phyloP scores from a whole-genome alignment of 2,797 vertebrate species.

The Glossophaga mutica region DNA sequence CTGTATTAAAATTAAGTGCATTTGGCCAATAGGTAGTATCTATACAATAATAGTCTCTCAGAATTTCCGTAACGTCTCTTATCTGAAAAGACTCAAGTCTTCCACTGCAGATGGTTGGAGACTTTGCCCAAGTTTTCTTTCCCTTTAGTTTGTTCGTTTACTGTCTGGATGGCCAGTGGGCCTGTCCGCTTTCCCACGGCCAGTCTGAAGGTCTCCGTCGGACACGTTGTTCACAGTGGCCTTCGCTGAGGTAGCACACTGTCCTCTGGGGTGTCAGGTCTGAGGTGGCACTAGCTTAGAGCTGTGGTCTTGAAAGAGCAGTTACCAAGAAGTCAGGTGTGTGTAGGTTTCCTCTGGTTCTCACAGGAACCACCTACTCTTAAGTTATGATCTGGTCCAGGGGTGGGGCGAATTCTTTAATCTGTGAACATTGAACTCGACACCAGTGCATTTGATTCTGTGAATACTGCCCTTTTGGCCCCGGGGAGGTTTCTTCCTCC shows the following conservation, averaged over 20 bases:
- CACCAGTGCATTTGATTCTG: neutral
- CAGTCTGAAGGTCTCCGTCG: slow-evolving; percentile 74
- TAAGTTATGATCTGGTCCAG: neutral
- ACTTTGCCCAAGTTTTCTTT: slow-evolving; percentile 79
- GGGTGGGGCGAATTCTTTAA: neutral
- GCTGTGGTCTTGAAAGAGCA: neutral
- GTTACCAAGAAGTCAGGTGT: neutral
- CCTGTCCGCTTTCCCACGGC: slow-evolving; percentile 81
- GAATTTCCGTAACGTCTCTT: slow-evolving; percentile 77
- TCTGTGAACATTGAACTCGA: neutral
- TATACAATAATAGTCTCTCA: slow-evolving; percentile 75
- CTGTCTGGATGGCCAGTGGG: slow-evolving; percentile 79
- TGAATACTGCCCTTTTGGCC: slow-evolving; percentile 15
- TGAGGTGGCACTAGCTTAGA: neutral
- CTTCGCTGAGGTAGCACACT: slow-evolving; percentile 24
- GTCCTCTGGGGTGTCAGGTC: slow-evolving; percentile 36
- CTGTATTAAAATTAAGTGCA: slow-evolving; percentile 78
- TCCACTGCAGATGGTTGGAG: slow-evolving; percentile 89
- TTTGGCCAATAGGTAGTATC: slow-evolving; percentile 82
- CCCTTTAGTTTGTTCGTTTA: slow-evolving; percentile 69
- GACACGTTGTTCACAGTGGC: slow-evolving; percentile 77
- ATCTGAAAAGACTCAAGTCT: slow-evolving; percentile 87
- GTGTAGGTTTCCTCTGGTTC: neutral
- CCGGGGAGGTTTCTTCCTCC: neutral
- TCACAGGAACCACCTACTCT: neutral